Conservation (phyloP, 2,888 invertebrate genomes). For the Drosophila melanocephala region DNA sequence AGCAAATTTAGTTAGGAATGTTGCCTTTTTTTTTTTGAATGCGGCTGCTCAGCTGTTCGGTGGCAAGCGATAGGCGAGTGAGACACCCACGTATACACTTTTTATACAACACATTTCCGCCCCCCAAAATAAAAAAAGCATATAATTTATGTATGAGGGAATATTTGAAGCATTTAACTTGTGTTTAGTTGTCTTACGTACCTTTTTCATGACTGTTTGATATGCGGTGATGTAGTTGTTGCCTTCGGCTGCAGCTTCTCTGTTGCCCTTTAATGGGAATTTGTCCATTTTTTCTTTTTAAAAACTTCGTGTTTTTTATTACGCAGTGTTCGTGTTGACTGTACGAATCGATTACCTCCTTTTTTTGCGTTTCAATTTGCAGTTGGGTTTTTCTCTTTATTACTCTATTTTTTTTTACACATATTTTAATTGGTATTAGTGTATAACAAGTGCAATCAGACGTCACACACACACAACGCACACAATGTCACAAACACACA, state of each 20-base stretch:
- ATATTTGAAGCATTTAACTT: background rate
- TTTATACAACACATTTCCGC: constrained; percentile 57
- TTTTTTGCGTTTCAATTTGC: constrained; percentile 67
- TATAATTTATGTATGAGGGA: constrained; percentile 14
- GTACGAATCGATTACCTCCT: constrained; percentile 12
- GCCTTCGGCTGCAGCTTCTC: constrained; percentile 86
- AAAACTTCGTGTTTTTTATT: constrained; percentile 19
- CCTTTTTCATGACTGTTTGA: constrained; percentile 88
- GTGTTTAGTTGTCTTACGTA: constrained; percentile 77
- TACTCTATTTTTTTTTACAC: constrained; percentile 29
- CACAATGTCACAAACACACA: constrained; percentile 51
- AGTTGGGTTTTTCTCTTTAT: constrained; percentile 31
- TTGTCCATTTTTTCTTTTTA: constrained; percentile 88
- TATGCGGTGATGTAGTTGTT: constrained; percentile 87
- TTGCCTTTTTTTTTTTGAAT: background rate
- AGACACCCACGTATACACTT: constrained; percentile 59
- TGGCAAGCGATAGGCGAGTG: background rate
- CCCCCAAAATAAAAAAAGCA: constrained; percentile 45
- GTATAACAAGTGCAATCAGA: constrained; percentile 63
- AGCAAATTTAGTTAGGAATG: background rate
- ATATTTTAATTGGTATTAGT: constrained; percentile 58
- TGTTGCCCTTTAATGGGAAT: constrained; percentile 89
- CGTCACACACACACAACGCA: constrained; percentile 58
- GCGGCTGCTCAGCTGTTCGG: constrained; percentile 41
- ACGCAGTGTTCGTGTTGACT: constrained; percentile 1